Percentiles rank a stretch among this genome's conserved stretches.
Conservation (phyloP, 53 echinoderm and acorn worm species). For the Actinopyga echinites region DNA sequence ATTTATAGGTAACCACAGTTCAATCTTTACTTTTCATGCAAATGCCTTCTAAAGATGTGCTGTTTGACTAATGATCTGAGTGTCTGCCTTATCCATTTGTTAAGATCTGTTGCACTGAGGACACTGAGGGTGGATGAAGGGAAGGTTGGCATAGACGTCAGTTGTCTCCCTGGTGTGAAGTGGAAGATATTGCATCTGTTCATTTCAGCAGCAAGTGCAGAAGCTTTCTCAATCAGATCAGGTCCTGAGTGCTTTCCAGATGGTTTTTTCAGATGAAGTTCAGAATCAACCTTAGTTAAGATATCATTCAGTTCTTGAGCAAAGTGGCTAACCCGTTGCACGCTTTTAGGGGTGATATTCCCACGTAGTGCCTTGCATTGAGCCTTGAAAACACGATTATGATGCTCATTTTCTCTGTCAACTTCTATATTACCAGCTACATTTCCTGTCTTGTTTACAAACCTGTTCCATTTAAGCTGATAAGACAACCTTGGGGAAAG, state of each 20-base stretch:
- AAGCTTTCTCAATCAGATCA: slow-evolving; percentile 21
- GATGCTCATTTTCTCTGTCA: slow-evolving; percentile 54
- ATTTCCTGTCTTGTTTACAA: slow-evolving; percentile 48
- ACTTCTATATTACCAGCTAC: slow-evolving; percentile 52
- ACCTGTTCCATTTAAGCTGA: slow-evolving; percentile 67
- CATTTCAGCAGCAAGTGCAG: slow-evolving; percentile 53
- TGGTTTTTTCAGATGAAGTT: slow-evolving; percentile 16
- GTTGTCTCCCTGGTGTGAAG: slow-evolving; percentile 40
- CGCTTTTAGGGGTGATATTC: slow-evolving; percentile 32
- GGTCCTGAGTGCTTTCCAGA: slow-evolving; percentile 16
- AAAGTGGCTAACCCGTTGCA: slow-evolving; percentile 36
- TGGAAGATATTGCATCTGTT: slow-evolving; percentile 43
- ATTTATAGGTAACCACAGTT: too few relatives aligned
- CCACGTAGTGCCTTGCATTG: slow-evolving; percentile 30
- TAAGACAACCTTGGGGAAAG: slow-evolving; percentile 57
- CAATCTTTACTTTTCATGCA: not conserved
- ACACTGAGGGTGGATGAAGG: slow-evolving; percentile 28
- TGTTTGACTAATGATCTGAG: slow-evolving; percentile 41
- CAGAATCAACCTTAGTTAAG: slow-evolving; percentile 19
- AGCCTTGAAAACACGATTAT: slow-evolving; percentile 40
- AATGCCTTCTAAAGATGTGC: slow-evolving; percentile 24
- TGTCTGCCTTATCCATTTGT: slow-evolving; percentile 56
- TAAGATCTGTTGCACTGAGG: slow-evolving; percentile 38
- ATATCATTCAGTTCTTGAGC: slow-evolving; percentile 23
- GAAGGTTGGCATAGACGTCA: slow-evolving; percentile 47